Conservation (phyloP, 2,797 vertebrate species). For the Columba guinea region DNA sequence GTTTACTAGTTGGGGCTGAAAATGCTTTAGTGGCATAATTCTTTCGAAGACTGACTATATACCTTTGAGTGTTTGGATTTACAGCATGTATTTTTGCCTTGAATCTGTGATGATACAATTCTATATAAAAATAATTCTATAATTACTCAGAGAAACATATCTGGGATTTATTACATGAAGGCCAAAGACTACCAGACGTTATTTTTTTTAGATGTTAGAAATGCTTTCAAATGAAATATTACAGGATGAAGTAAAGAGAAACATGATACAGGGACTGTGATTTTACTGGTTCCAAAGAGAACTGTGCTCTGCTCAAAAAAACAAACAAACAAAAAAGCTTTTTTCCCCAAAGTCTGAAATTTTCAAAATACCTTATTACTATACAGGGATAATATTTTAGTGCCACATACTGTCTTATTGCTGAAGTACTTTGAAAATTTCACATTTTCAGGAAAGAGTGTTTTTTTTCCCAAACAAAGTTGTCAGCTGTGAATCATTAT, state of each 20-base stretch:
- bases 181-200: accelerated
- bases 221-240: not conserved
- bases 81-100: not conserved
- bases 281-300: not conserved
- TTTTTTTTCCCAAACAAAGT: accelerated
- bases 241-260: not conserved
- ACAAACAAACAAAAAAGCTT: accelerated
- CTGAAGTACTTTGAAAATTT: not conserved
- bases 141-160: not conserved
- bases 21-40: not conserved
- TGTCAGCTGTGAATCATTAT: not conserved
- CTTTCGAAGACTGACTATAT: not conserved
- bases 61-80: not conserved
- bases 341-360: not conserved
- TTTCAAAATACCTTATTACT: not conserved
- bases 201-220: not conserved
- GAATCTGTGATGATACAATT: not conserved
- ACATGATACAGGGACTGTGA: not conserved
- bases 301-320: not conserved
- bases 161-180: not conserved
- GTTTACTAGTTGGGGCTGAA: not conserved
- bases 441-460: not conserved
- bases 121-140: not conserved
- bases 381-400: not conserved
- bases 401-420: not conserved